phyloP scores from a whole-genome alignment of 1,140 invertebrate species.

The Magallana angulata region DNA sequence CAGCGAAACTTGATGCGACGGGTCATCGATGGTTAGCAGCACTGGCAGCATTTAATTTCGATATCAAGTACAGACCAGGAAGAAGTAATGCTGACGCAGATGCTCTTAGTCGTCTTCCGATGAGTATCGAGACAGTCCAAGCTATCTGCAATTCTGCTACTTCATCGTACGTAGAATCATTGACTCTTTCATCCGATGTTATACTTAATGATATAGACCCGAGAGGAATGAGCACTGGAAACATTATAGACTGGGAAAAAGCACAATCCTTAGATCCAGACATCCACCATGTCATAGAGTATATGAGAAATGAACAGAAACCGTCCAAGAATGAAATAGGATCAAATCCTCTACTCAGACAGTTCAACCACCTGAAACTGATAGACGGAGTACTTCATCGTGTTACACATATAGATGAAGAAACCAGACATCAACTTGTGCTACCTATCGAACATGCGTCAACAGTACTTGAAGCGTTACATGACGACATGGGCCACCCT shows the following conservation, averaged over 20 bases:
- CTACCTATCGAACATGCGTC: background rate
- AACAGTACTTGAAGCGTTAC: background rate
- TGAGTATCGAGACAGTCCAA: slow-evolving; percentile 39
- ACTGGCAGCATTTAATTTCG: slow-evolving; percentile 44
- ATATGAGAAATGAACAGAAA: background rate
- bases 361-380: slow-evolving; percentile 47
- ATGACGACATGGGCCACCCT: background rate
- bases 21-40: slow-evolving; percentile 51
- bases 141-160: slow-evolving; percentile 32
- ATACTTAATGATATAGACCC: slow-evolving; percentile 17
- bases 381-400: slow-evolving; percentile 52
- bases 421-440: background rate
- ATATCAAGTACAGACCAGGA: slow-evolving; percentile 50
- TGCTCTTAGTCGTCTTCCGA: slow-evolving; percentile 37
- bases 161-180: background rate
- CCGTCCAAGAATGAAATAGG: background rate
- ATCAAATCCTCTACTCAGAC: slow-evolving; percentile 26
- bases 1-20: slow-evolving; percentile 47
- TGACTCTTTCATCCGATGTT: slow-evolving; percentile 15
- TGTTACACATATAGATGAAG: background rate
- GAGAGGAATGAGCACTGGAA: background rate
- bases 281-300: slow-evolving; percentile 32
- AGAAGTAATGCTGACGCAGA: slow-evolving; percentile 44
- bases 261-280: slow-evolving; percentile 34
- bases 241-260: slow-evolving; percentile 45